A percentile compares a stretch with the other conserved stretches of the same genome.
phyloP scores from a whole-genome alignment of 2,797 vertebrate genomes.

The Gadopsis bispinosus region DNA sequence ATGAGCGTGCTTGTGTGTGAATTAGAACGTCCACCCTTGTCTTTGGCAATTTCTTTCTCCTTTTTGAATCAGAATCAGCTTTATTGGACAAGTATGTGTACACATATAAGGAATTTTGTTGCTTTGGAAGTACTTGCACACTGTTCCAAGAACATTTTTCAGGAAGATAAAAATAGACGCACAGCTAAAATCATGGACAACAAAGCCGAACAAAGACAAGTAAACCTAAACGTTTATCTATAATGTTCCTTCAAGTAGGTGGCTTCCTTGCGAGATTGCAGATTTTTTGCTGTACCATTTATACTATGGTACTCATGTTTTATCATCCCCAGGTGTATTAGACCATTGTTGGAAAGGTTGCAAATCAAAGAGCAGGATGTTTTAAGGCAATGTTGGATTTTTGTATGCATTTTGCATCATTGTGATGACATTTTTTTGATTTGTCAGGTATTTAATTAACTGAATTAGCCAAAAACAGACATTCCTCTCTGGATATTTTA shows the following conservation, averaged over 20 bases:
- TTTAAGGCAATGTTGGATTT: slow-evolving; percentile 3
- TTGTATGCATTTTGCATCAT: neutral
- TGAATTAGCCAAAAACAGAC: neutral
- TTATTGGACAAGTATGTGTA: too few species aligned
- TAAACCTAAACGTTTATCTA: too few species aligned
- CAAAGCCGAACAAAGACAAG: too few species aligned
- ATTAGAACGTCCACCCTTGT: slow-evolving; percentile 33
- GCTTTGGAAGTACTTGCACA: too few species aligned
- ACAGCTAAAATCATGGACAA: too few species aligned
- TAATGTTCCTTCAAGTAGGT: too few species aligned
- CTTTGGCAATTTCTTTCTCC: slow-evolving; percentile 25
- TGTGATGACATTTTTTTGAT: neutral
- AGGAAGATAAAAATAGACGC: too few species aligned
- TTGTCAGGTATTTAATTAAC: neutral
- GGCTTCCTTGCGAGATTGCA: neutral
- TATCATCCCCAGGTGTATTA: neutral
- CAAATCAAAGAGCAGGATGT: neutral
- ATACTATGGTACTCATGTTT: neutral
- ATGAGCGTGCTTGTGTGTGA: slow-evolving; percentile 24
- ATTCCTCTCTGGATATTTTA: neutral
- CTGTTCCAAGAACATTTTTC: too few species aligned
- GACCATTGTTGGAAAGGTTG: neutral
- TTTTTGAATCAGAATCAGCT: neutral
- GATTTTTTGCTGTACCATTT: neutral
- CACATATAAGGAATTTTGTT: too few species aligned